Conservation (phyloP, 53 echinoderm and acorn worm genomes). For the Antedon mediterranea region DNA sequence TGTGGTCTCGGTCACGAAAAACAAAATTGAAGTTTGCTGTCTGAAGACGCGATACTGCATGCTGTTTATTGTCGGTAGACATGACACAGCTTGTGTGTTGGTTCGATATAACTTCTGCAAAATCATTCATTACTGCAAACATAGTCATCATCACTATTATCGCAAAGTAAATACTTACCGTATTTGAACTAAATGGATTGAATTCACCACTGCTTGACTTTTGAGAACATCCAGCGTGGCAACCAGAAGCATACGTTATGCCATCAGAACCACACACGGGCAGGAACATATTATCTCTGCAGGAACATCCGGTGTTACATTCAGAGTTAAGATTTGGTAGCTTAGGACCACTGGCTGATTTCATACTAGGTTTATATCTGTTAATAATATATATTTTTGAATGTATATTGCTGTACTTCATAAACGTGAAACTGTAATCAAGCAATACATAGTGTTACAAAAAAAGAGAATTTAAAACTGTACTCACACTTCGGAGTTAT, state of each 20-base stretch:
- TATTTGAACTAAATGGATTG: background rate
- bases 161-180: background rate
- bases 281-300: constrained; percentile 3
- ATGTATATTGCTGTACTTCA: background rate
- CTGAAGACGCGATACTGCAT: no score
- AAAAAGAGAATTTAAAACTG: no score
- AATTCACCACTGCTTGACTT: background rate
- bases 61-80: no score
- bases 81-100: no score
- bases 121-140: no score
- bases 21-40: no score
- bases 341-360: background rate
- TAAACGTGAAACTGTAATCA: no score
- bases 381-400: background rate
- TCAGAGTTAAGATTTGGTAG: background rate
- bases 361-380: background rate
- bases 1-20: no score
- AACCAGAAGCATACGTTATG: constrained; percentile 16
- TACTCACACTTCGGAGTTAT: no score
- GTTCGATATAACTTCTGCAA: no score
- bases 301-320: constrained; percentile 17
- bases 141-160: no score
- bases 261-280: constrained; percentile 25
- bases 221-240: constrained; percentile 24
- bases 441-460: no score